Conservation (phyloP, 2,113 vertebrate genomes). For the Saccopteryx leptura region DNA sequence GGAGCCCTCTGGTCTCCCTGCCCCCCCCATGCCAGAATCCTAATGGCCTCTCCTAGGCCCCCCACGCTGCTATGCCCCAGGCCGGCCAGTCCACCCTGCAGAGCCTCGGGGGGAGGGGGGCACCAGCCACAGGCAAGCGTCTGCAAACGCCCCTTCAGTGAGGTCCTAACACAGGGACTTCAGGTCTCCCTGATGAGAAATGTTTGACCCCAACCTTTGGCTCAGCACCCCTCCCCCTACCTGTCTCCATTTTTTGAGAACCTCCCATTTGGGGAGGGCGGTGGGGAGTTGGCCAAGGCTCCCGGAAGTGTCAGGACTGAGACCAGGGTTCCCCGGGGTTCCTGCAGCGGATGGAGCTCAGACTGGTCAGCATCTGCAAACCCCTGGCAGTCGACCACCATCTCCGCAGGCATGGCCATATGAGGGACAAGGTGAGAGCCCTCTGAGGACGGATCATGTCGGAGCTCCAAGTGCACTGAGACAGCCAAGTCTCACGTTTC, state of each 20-base stretch:
- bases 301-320: neutral
- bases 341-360: neutral
- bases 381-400: neutral
- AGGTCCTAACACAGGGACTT: neutral
- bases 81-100: neutral
- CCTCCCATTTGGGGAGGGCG: neutral
- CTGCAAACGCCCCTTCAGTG: rapidly evolving
- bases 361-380: neutral
- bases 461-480: neutral
- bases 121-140: neutral
- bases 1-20: neutral
- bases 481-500: neutral
- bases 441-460: rapidly evolving
- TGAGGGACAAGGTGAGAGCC: neutral
- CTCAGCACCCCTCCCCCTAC: neutral
- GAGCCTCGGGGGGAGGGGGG: rapidly evolving
- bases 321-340: neutral
- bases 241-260: neutral
- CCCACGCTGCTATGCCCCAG: rapidly evolving
- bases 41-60: neutral
- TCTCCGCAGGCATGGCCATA: neutral
- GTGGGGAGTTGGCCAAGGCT: neutral
- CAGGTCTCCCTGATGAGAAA: neutral
- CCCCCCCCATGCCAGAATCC: neutral
- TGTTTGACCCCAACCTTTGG: neutral